Percentiles rank a stretch among this genome's conserved stretches.
Evolutionary conservation across 1,140 invertebrate genomes (phyloP).

Genomic region (Tetragonula clypearis): DNA sequence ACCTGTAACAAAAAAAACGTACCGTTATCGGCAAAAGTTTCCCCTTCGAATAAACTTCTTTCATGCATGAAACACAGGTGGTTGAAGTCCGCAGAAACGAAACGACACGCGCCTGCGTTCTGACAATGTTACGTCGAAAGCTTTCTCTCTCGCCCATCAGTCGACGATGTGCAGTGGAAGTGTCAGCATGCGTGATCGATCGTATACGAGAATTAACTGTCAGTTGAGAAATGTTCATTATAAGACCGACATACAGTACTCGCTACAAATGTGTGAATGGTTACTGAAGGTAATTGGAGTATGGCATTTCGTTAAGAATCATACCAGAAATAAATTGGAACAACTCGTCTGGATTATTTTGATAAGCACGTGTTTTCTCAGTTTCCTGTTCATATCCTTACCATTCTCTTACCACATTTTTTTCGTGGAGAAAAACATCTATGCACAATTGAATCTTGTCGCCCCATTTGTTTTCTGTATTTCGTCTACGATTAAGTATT

Average conservation of each 20-base stretch:
- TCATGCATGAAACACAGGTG: too few species aligned
- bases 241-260: neutral
- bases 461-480: constrained; percentile 60
- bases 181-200: neutral
- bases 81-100: too few species aligned
- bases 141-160: too few species aligned
- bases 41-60: too few species aligned
- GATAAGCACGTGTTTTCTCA: constrained; percentile 12
- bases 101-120: too few species aligned
- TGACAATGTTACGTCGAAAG: too few species aligned
- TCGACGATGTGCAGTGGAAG: too few species aligned
- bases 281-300: neutral
- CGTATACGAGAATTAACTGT: neutral
- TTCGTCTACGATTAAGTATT: constrained; percentile 59
- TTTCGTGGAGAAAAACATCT: neutral
- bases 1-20: too few species aligned
- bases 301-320: constrained; percentile 1
- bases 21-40: too few species aligned
- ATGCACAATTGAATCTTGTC: constrained; percentile 39
- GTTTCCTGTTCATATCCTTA: constrained; percentile 47
- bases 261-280: neutral
- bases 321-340: neutral
- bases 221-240: neutral
- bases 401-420: constrained; percentile 35
- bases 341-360: neutral